Percentiles rank a stretch among this genome's conserved stretches.
Conservation (phyloP, 2,888 invertebrate species). For the Sturmia bella region DNA sequence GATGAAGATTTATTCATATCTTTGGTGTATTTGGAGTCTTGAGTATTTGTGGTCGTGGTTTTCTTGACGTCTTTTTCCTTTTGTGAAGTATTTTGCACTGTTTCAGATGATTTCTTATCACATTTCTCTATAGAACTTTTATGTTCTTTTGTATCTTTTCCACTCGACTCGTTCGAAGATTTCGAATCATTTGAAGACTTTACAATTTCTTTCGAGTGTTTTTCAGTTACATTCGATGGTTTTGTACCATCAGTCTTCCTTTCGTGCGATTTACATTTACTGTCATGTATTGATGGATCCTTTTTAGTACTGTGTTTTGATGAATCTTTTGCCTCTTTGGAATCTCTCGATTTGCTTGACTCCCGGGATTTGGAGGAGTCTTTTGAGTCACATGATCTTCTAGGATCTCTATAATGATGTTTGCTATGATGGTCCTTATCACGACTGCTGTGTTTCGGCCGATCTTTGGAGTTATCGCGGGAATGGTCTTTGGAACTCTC, state of each 20-base stretch:
- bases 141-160: slow-evolving; percentile 8
- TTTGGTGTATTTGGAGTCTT: slow-evolving; percentile 4
- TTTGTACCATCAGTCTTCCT: slow-evolving; percentile 32
- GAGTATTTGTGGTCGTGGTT: not conserved
- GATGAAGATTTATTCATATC: not conserved
- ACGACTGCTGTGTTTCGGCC: slow-evolving; percentile 20
- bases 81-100: not conserved
- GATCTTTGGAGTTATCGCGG: slow-evolving; percentile 50
- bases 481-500: slow-evolving; percentile 51
- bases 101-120: slow-evolving; percentile 1
- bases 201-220: not conserved
- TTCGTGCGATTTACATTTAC: slow-evolving; percentile 9
- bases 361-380: slow-evolving; percentile 50
- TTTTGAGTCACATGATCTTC: slow-evolving; percentile 49
- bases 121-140: slow-evolving; percentile 34
- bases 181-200: not conserved
- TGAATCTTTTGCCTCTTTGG: not conserved
- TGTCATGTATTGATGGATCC: not conserved
- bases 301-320: slow-evolving; percentile 20
- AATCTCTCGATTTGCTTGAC: slow-evolving; percentile 54
- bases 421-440: slow-evolving; percentile 16
- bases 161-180: not conserved
- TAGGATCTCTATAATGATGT: slow-evolving; percentile 44
- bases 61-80: slow-evolving; percentile 16
- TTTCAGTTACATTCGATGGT: not conserved